Conservation (phyloP, 2,113 vertebrate species). For the Thryonomys swinderianus region DNA sequence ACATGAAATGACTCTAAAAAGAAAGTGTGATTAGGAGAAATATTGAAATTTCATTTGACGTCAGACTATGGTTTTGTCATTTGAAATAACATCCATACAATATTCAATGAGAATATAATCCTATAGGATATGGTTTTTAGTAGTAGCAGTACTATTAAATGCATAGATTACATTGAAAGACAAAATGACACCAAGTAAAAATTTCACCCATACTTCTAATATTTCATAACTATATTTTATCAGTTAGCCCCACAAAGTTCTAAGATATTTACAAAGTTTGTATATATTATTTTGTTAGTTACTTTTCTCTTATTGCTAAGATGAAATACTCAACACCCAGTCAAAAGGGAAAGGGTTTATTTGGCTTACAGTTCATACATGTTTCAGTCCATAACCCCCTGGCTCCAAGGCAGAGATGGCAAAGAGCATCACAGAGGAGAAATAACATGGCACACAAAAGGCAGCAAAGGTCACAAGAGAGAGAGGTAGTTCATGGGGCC, state of each 20-base stretch:
- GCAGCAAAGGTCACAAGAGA: too few relatives aligned
- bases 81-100: not conserved
- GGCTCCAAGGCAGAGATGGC: too few relatives aligned
- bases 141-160: slow-evolving; percentile 28
- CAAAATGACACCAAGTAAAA: slow-evolving; percentile 27
- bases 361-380: too few relatives aligned
- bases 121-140: not conserved
- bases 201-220: slow-evolving; percentile 33
- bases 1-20: not conserved
- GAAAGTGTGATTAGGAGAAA: not conserved
- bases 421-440: too few relatives aligned
- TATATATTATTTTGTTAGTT: not conserved
- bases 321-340: too few relatives aligned
- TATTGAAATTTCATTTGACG: not conserved
- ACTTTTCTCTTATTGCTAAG: too few relatives aligned
- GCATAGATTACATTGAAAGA: slow-evolving; percentile 15
- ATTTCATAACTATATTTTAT: not conserved
- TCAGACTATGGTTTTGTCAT: not conserved
- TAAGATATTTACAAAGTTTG: not conserved
- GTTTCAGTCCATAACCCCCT: too few relatives aligned
- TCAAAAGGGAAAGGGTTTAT: too few relatives aligned
- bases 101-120: slow-evolving; percentile 32
- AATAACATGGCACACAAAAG: too few relatives aligned
- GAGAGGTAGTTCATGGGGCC: too few relatives aligned
- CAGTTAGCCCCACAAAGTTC: not conserved